Evolutionary conservation across 2,113 vertebrate species (phyloP).

Genomic region (Bettongia penicillata): DNA sequence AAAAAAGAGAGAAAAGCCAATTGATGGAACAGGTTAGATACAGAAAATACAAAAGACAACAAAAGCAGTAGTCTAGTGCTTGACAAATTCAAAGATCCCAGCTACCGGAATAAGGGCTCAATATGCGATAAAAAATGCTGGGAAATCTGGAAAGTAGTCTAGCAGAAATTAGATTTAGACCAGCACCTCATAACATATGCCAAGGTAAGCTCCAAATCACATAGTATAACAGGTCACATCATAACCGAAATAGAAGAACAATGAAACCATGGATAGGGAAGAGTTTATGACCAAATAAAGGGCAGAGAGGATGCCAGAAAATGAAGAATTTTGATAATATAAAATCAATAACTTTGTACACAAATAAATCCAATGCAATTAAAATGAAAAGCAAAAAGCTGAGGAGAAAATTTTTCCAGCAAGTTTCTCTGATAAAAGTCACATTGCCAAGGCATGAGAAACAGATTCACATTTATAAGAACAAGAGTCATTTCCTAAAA

Average conservation of each 20-base stretch:
- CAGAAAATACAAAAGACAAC: too few relatives aligned
- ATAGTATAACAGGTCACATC: too few relatives aligned
- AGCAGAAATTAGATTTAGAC: background rate
- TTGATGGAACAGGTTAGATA: too few relatives aligned
- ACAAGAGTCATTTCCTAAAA: background rate
- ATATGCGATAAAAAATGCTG: background rate
- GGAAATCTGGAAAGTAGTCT: background rate
- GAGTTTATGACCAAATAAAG: background rate
- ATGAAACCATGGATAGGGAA: background rate
- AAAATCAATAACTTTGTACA: background rate
- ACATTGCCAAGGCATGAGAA: background rate
- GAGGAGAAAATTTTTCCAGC: background rate
- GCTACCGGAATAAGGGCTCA: too few relatives aligned
- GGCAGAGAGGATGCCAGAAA: background rate
- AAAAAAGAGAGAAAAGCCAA: too few relatives aligned
- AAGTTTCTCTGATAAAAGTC: background rate
- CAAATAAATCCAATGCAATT: too few relatives aligned
- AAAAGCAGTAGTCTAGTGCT: too few relatives aligned
- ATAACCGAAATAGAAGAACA: background rate
- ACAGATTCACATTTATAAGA: background rate
- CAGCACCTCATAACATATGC: background rate
- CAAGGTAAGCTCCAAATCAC: background rate
- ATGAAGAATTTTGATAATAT: background rate
- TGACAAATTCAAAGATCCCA: too few relatives aligned
- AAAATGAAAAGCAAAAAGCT: background rate